Base-by-base conservation (phyloP, 2,113 vertebrate species). In the Nannospalax galili region DNA sequence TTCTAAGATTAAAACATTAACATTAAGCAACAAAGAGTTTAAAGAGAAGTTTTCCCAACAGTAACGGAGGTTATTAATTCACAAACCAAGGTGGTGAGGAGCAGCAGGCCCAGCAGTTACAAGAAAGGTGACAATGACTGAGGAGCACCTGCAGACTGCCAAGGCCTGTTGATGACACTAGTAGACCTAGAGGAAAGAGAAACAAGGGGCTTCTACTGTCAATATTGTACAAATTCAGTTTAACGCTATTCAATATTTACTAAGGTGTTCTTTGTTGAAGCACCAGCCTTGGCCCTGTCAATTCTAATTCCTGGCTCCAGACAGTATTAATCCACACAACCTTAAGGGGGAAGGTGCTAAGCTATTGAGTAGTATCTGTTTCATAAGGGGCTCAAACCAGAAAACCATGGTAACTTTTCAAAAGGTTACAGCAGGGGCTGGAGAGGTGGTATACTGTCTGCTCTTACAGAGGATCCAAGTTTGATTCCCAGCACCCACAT, bases 1-100 rank as follows among this genome's bases (percentile, higher is more conserved):
- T 79, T 95, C 64, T 92, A 80, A 84, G 35, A 67, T 88, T 3
- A 86, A 69, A 95, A 94, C 5, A 65, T 11, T 62, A 58, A 73
- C 11, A 72, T 42, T 19, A 80, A 40, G 12, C n/a, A 90, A 60
- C 42, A 28, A n/a, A 20, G 19, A 16, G 32, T 72, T 94, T 91
- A 81, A 62, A 88, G 8, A 85, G 60, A 84, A 58, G 0, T 15
- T 58, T 74, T 82, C 22, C 40, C 88, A 30, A 67, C 87, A 84
- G 52, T 26, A 72, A 91, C 30, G 77, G 56, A 82, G 40, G 35
- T 16, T 91, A 35, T 30, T 93, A n/a, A 78, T 78, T 84, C 60
- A 89, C 56, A 84, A 60, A 52, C 42, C 77, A 42, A 87, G 45
- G 37, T 22, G 3, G 20, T 37, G 9, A 7, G 74, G 32, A 32